Conservation (phyloP, 2,888 invertebrate species). For the Seira musarum region DNA sequence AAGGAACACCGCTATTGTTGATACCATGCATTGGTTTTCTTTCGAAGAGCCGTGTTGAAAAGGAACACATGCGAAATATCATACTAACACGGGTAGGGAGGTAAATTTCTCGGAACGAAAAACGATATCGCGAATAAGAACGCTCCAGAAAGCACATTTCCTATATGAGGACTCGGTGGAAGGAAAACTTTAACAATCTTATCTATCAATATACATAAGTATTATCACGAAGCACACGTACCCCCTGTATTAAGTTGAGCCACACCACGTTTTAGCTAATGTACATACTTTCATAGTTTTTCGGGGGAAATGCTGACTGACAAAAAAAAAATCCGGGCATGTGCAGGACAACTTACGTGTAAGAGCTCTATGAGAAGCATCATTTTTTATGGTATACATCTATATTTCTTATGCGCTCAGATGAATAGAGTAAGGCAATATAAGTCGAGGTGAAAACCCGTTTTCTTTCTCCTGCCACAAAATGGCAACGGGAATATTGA, state of each 20-base stretch:
- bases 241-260: too few species aligned
- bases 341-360: conserved; percentile 33
- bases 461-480: conserved; percentile 14
- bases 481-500: background rate
- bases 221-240: too few species aligned
- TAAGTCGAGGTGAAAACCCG: conserved; percentile 42
- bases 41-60: background rate
- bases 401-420: background rate
- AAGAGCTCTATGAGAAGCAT: background rate
- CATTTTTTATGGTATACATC: background rate
- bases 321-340: conserved; percentile 41
- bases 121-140: background rate
- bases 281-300: background rate
- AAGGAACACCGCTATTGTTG: background rate
- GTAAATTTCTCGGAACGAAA: background rate
- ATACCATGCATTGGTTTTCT: background rate
- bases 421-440: background rate
- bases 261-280: too few species aligned
- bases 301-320: background rate
- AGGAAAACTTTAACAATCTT: too few species aligned
- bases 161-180: background rate
- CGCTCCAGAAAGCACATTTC: background rate
- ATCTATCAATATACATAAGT: too few species aligned
- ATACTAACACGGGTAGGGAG: background rate
- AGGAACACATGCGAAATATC: background rate